phyloP scores from a whole-genome alignment of 2,888 invertebrate genomes.

The Acanthosepion lycidas region DNA sequence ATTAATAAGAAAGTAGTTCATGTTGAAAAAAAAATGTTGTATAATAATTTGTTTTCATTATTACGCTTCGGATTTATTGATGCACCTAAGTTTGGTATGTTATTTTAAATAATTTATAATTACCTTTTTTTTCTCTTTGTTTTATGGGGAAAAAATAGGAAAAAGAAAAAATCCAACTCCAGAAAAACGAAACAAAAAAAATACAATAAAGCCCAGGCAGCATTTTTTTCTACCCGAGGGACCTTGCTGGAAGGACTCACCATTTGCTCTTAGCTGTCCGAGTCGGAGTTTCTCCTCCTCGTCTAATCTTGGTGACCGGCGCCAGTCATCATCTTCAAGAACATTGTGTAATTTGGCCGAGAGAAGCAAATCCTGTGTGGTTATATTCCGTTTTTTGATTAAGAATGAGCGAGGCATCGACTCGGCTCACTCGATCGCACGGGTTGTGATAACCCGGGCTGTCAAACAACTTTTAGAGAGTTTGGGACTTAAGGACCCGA shows the following conservation, averaged over 20 bases:
- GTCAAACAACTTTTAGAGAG: not conserved
- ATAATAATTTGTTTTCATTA: too few species aligned
- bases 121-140: too few species aligned
- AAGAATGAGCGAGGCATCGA: constrained; percentile 44
- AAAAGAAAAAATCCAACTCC: too few species aligned
- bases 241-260: not conserved
- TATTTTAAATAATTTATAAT: too few species aligned
- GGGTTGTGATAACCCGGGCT: not conserved
- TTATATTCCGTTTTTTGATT: constrained; percentile 43
- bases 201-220: too few species aligned
- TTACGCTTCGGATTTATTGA: too few species aligned
- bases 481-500: not conserved
- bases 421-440: not conserved
- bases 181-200: too few species aligned
- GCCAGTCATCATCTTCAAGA: not conserved
- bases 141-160: too few species aligned
- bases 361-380: constrained; percentile 34
- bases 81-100: too few species aligned
- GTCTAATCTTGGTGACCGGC: not conserved
- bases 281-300: constrained; percentile 23
- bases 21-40: too few species aligned
- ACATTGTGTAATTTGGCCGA: constrained; percentile 42
- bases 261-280: not conserved
- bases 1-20: too few species aligned
- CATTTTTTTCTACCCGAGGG: too few species aligned